These are phyloP conservation scores for Pteronotus mesoamericanus DNA, from an alignment of 2,797 vertebrate genomes.

Conservation along the genomic window DNA sequence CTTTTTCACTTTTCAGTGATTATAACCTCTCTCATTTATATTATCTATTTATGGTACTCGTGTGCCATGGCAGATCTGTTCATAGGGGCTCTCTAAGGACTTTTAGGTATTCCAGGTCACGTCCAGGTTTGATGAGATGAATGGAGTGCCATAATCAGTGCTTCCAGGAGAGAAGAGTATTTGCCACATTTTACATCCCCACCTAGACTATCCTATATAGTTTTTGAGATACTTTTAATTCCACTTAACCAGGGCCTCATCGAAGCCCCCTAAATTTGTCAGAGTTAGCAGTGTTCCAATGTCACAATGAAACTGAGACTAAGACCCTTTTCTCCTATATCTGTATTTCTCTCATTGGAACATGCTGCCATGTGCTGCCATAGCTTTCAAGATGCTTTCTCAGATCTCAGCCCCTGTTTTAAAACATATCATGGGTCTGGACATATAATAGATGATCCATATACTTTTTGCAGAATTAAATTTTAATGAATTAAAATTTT, in stretches of 20 bases:
- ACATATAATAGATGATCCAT: neutral
- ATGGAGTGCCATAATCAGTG: neutral
- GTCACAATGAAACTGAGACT: neutral
- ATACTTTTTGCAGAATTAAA: neutral
- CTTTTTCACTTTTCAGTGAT: constrained; percentile 21
- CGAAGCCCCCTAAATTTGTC: neutral
- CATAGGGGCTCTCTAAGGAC: neutral
- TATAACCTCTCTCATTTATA: neutral
- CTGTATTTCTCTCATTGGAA: neutral
- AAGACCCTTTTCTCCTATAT: neutral
- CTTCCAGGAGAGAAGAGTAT: neutral
- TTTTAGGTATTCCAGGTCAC: neutral
- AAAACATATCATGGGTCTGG: neutral
- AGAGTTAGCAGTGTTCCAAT: neutral
- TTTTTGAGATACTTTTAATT: constrained; percentile 20
- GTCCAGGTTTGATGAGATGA: neutral
- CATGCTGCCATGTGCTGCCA: neutral
- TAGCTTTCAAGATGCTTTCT: neutral
- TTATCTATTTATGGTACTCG: neutral
- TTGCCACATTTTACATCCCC: neutral
- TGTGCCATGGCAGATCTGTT: neutral
- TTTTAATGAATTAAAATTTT: constrained; percentile 43
- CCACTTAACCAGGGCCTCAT: neutral
- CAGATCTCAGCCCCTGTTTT: neutral
- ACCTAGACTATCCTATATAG: neutral